phyloP scores from a whole-genome alignment of 2,888 invertebrate species.

The Dynastes maya region DNA sequence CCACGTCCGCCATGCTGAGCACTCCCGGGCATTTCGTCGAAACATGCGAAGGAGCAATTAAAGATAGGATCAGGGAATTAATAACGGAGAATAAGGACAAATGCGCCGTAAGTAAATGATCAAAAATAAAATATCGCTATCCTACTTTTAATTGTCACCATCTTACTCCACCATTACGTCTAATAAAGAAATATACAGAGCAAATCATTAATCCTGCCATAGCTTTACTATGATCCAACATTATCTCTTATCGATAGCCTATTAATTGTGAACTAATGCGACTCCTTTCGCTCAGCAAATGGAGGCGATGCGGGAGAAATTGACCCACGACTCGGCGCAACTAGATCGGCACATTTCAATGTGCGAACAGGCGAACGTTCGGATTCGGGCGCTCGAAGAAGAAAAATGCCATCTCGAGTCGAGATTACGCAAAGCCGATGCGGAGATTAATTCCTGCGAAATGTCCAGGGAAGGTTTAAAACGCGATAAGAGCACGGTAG shows the following conservation, averaged over 20 bases:
- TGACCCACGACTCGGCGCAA: slow-evolving; percentile 82
- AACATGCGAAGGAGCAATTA: slow-evolving; percentile 84
- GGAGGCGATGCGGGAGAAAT: slow-evolving; percentile 83
- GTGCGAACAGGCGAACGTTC: slow-evolving; percentile 77
- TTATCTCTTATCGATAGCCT: slow-evolving; percentile 12
- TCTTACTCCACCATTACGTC: background rate
- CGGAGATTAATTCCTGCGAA: slow-evolving; percentile 84
- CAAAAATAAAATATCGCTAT: no score
- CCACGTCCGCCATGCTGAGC: slow-evolving; percentile 80
- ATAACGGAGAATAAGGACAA: slow-evolving; percentile 85
- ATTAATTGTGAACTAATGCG: slow-evolving; percentile 15
- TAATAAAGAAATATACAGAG: no score
- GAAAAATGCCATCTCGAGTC: slow-evolving; percentile 83
- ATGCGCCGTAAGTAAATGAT: slow-evolving; percentile 75
- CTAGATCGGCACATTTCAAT: slow-evolving; percentile 79
- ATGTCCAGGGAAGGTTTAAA: slow-evolving; percentile 81
- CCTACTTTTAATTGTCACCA: no score
- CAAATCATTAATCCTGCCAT: background rate
- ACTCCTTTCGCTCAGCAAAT: slow-evolving; percentile 76
- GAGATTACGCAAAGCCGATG: slow-evolving; percentile 84
- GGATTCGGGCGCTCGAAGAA: slow-evolving; percentile 81
- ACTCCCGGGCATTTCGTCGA: slow-evolving; percentile 83
- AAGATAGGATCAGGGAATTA: slow-evolving; percentile 85
- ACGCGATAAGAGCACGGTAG: slow-evolving; percentile 85
- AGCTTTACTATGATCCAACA: background rate